These are phyloP conservation scores for Baronia brevicornis DNA, from an alignment of 2,888 invertebrate species.

Conservation along the genomic window DNA sequence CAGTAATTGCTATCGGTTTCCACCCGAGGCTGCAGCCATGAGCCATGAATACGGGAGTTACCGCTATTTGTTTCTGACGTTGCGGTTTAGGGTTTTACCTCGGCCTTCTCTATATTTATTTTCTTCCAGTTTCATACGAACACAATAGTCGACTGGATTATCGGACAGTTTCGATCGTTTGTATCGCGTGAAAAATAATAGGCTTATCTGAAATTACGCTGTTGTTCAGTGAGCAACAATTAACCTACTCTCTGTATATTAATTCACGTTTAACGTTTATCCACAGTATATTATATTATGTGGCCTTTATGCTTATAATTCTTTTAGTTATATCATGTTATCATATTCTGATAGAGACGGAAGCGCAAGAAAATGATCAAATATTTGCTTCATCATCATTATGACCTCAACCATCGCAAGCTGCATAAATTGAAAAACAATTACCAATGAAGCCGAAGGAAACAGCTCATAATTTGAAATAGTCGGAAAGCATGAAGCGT, in stretches of 20 bases:
- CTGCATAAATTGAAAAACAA: too few species aligned
- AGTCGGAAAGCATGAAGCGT: too few species aligned
- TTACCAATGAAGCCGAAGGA: too few species aligned
- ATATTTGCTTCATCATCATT: too few species aligned
- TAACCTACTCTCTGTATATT: slow-evolving; percentile 19
- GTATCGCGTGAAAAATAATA: slow-evolving; percentile 39
- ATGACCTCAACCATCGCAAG: too few species aligned
- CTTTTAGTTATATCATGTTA: too few species aligned
- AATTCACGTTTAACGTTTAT: slow-evolving; percentile 7
- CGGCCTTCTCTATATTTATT: slow-evolving; percentile 64
- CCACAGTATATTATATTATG: too few species aligned
- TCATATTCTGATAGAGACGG: too few species aligned
- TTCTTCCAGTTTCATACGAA: slow-evolving; percentile 66
- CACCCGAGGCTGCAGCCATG: slow-evolving; percentile 68
- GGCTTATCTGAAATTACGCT: slow-evolving; percentile 41
- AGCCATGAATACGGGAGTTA: slow-evolving; percentile 74
- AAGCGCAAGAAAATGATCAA: too few species aligned
- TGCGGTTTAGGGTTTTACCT: slow-evolving; percentile 70
- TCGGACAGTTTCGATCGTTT: slow-evolving; percentile 48
- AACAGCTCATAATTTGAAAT: too few species aligned
- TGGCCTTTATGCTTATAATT: too few species aligned
- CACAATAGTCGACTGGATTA: slow-evolving; percentile 56
- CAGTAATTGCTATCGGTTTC: slow-evolving; percentile 75
- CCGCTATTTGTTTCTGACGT: slow-evolving; percentile 74
- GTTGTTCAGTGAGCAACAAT: slow-evolving; percentile 32